Percentiles rank a stretch among this genome's conserved stretches.
Evolutionary conservation across 2,797 vertebrate genomes (phyloP).

Genomic region (Acridotheres tristis): DNA sequence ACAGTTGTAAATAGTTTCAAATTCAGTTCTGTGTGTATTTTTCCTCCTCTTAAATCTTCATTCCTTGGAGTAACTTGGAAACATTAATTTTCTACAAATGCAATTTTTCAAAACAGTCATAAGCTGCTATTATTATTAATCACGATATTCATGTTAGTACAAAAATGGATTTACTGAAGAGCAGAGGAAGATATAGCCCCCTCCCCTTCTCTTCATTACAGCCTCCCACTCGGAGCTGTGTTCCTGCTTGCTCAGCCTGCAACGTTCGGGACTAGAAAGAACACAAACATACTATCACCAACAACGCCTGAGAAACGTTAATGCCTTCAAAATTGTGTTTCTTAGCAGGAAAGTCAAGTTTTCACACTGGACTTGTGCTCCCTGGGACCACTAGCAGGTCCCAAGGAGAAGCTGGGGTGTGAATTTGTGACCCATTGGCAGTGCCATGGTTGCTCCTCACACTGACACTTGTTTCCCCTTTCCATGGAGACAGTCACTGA

Average conservation of each 20-base stretch:
- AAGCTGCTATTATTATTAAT: conserved; percentile 57
- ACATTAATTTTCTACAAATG: conserved; percentile 37
- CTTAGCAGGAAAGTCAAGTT: neutral
- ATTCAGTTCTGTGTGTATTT: neutral
- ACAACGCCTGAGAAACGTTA: neutral
- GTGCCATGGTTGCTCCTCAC: neutral
- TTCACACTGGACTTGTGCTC: neutral
- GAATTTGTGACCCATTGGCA: accelerated
- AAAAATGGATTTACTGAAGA: conserved; percentile 30
- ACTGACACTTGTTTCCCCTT: accelerated
- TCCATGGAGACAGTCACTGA: neutral
- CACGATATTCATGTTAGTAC: conserved; percentile 5
- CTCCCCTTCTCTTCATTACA: neutral
- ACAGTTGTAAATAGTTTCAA: conserved; percentile 26
- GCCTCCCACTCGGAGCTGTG: neutral
- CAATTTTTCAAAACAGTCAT: conserved; percentile 53
- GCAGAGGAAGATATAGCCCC: neutral
- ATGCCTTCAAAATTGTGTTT: neutral
- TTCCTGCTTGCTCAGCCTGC: neutral
- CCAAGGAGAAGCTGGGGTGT: neutral
- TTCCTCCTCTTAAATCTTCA: conserved; percentile 15
- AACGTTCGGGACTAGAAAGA: neutral
- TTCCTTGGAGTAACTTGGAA: conserved; percentile 20
- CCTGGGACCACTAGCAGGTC: neutral
- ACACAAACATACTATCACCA: neutral